Evolutionary conservation across 2,113 vertebrate species (phyloP), one percentile per base, ranked within the genome.

Genomic region (Apus apus): DNA sequence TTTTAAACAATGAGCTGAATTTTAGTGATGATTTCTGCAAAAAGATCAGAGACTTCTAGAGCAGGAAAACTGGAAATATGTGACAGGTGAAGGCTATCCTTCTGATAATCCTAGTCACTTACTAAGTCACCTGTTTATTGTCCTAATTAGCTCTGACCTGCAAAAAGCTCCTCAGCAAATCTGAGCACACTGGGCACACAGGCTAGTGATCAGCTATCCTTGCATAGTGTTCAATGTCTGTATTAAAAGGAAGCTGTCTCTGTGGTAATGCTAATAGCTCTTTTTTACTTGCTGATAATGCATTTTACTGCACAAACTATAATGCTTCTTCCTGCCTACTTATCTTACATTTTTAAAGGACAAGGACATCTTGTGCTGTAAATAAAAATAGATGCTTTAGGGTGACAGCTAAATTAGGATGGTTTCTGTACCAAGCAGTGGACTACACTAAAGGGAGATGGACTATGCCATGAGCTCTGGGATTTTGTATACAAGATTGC

Each of bases 321-420:
- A 92, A 54, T 48, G 80, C 21, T 48, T 66, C 40, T 56, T 70
- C 46, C 56, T 74, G 36, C 51, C 17, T 70, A 62, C 17, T 20
- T 7, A 56, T 62, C 15, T 54, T 54, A 0, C 29, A 45, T 45
- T 72, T 90, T 48, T 43, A 61, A 75, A 83, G 71, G n/a, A n/a
- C 19, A 75, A 83, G 71, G n/a, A n/a, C 19, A 29, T 65, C 30
- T 71, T 70, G 30, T 80, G 40, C 46, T 68, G 6, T 71, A 57
- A 89, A 64, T 17, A 89, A 81, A 91, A 91, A 60, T 2, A 74
- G 53, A 20, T 67, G 56, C 36, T 91, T 92, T 56, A 87, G 15
- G 38, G 32, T 29, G 25, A 60, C 77, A 32, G 65, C 34, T 87
- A 51, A 67, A 85, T 74, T 26, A 18, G 8, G 13, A 4, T 48